Evolutionary conservation across 1,140 invertebrate species (phyloP).

Genomic region (Hetaerina americana): DNA sequence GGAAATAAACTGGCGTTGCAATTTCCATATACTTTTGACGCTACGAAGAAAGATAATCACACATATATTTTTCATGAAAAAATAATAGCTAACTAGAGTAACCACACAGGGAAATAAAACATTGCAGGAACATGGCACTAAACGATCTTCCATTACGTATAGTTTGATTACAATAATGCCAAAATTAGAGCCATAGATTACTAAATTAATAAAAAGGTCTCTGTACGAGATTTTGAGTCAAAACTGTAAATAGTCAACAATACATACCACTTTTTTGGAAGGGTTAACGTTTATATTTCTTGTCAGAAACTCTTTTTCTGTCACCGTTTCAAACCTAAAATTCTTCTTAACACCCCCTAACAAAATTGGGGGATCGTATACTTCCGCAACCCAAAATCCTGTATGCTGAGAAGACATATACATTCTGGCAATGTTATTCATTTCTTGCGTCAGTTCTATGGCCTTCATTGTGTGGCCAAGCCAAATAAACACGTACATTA

Average conservation of each 20-base stretch:
- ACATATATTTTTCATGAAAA: too few relatives aligned
- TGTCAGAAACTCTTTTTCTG: neutral
- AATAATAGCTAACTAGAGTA: too few relatives aligned
- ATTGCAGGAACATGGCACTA: too few relatives aligned
- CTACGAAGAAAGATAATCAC: too few relatives aligned
- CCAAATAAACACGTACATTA: constrained; percentile 32
- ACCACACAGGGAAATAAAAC: too few relatives aligned
- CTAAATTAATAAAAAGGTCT: too few relatives aligned
- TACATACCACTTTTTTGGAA: neutral
- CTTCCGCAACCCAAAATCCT: constrained; percentile 38
- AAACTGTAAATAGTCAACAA: neutral
- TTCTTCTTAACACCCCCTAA: neutral
- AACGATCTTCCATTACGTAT: too few relatives aligned
- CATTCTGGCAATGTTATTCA: constrained; percentile 23
- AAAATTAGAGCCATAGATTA: too few relatives aligned
- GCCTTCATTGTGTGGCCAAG: constrained; percentile 29
- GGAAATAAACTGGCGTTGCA: too few relatives aligned
- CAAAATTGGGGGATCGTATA: constrained; percentile 24
- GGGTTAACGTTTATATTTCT: neutral
- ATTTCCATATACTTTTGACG: too few relatives aligned
- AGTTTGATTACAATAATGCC: too few relatives aligned
- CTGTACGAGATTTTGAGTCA: too few relatives aligned
- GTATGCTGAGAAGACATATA: constrained; percentile 33
- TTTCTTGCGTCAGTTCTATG: constrained; percentile 29
- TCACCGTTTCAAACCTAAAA: neutral